These are phyloP conservation scores for Notospermus geniculatus DNA, from an alignment of 1,140 invertebrate species.

Conservation along the genomic window DNA sequence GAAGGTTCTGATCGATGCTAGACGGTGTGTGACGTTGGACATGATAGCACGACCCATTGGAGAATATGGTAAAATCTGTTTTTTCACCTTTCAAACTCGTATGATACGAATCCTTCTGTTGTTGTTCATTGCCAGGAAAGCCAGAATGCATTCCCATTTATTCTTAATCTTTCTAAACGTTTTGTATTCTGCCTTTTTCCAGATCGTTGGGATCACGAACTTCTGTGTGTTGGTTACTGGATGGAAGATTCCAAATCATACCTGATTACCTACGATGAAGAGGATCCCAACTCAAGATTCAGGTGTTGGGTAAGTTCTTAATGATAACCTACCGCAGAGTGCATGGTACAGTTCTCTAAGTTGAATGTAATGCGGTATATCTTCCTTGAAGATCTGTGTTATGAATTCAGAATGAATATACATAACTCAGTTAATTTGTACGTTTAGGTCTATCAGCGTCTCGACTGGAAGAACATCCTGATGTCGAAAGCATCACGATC, in stretches of 20 bases:
- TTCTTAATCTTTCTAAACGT: not conserved
- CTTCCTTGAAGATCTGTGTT: too few relatives aligned
- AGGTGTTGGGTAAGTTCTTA: slow-evolving; percentile 82
- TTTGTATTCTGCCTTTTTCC: not conserved
- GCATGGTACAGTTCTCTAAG: too few relatives aligned
- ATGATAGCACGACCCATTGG: slow-evolving; percentile 85
- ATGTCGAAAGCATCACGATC: slow-evolving; percentile 90
- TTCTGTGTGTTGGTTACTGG: slow-evolving; percentile 97
- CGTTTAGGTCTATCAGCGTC: slow-evolving; percentile 79
- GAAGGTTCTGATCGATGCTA: slow-evolving; percentile 88
- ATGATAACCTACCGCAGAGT: not conserved
- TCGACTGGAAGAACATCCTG: slow-evolving; percentile 84
- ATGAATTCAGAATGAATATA: not conserved
- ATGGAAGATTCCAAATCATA: slow-evolving; percentile 98
- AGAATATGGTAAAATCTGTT: slow-evolving; percentile 58
- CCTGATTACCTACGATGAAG: slow-evolving; percentile 92
- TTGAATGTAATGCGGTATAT: too few relatives aligned
- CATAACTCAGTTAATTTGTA: not conserved
- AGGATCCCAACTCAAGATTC: slow-evolving; percentile 93
- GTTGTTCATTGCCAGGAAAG: too few relatives aligned
- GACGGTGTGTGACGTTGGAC: slow-evolving; percentile 94
- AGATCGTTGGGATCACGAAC: slow-evolving; percentile 72
- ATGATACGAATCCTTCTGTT: too few relatives aligned
- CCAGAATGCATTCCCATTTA: too few relatives aligned
- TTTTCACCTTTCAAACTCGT: too few relatives aligned